phyloP scores from a whole-genome alignment of 2,113 vertebrate species.

The Epinephelus cyanopodus region DNA sequence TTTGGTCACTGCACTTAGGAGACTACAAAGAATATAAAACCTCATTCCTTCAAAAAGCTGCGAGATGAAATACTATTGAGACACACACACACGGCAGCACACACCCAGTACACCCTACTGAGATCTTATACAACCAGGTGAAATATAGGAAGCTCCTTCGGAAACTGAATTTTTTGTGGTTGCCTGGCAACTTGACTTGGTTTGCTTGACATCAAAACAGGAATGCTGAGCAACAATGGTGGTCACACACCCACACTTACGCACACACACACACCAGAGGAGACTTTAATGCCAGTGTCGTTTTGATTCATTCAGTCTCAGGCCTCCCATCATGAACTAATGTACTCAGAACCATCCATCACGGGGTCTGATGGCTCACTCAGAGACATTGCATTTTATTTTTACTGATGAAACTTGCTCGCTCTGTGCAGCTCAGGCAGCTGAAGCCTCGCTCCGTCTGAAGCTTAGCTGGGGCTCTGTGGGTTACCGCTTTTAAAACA shows the following conservation, averaged over 20 bases:
- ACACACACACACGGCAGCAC: neutral
- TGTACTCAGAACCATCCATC: conserved; percentile 46
- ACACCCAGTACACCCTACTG: neutral
- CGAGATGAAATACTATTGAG: conserved; percentile 25
- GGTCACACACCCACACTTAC: conserved; percentile 18
- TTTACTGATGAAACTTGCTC: conserved; percentile 32
- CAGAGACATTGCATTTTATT: conserved; percentile 42
- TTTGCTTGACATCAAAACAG: conserved; percentile 58
- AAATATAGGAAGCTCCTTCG: conserved; percentile 33
- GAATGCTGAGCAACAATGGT: conserved; percentile 44
- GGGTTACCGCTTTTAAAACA: conserved; percentile 36
- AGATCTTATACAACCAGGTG: conserved; percentile 45
- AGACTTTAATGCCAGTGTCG: conserved; percentile 18
- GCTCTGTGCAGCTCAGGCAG: conserved; percentile 6
- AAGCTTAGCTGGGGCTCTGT: conserved; percentile 39
- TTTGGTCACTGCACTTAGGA: conserved; percentile 19
- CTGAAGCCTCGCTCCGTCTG: conserved; percentile 21
- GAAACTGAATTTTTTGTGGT: conserved; percentile 43
- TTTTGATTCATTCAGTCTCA: conserved; percentile 41
- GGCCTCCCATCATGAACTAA: conserved; percentile 46
- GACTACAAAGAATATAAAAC: conserved; percentile 4
- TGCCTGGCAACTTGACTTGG: conserved; percentile 67
- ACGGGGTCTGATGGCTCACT: conserved; percentile 26
- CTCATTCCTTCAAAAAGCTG: conserved; percentile 25
- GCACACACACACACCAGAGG: conserved; percentile 23